Evolutionary conservation across 2,113 vertebrate genomes (phyloP).

Genomic region (Montifringilla adamsi): DNA sequence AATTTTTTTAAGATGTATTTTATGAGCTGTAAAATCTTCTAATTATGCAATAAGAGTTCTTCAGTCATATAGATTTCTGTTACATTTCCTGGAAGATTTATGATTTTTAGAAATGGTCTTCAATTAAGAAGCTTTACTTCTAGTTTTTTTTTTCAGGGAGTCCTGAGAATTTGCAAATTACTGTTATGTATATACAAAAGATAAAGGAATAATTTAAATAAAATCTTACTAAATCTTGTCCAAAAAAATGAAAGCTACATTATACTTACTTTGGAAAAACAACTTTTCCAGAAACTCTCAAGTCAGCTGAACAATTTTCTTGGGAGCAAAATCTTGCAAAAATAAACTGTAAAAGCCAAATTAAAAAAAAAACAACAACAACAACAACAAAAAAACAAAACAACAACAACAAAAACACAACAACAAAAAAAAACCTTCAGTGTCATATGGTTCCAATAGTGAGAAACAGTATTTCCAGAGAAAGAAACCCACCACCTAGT

Average conservation of each 20-base stretch:
- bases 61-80: not conserved
- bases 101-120: not conserved
- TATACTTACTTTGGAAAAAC: constrained; percentile 86
- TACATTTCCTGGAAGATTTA: not conserved
- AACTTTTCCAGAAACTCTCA: constrained; percentile 84
- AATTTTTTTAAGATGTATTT: not conserved
- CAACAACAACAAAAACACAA: not conserved
- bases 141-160: not conserved
- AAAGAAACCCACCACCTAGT: not conserved
- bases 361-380: not conserved
- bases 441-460: not conserved
- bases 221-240: not conserved
- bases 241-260: not conserved
- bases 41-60: not conserved
- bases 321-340: constrained; percentile 88
- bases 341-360: constrained; percentile 76
- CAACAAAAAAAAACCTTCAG: not conserved
- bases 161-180: not conserved
- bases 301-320: constrained; percentile 89
- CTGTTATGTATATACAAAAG: not conserved
- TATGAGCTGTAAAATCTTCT: not conserved
- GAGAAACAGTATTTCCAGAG: not conserved
- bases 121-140: not conserved
- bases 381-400: not conserved
- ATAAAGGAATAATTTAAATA: not conserved